Evolutionary conservation across 2,888 invertebrate species (phyloP).

Genomic region (Spicauda simplicius): DNA sequence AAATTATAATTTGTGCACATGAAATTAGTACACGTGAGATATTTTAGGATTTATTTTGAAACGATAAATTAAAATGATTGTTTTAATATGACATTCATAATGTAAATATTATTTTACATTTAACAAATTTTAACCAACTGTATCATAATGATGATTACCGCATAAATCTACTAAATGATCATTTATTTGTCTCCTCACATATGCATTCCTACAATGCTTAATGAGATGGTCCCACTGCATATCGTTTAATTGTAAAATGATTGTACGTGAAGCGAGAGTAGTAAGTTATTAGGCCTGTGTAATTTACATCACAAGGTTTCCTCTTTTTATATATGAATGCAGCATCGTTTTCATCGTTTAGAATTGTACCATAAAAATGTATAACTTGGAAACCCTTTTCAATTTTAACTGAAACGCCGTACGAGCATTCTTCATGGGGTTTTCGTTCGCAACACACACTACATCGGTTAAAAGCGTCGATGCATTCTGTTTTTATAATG

Average conservation of each 20-base stretch:
- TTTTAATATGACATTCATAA: too few relatives aligned
- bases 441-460: constrained; percentile 67
- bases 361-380: constrained; percentile 4
- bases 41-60: too few relatives aligned
- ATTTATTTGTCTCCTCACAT: too few relatives aligned
- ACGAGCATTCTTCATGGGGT: constrained; percentile 49
- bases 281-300: not conserved
- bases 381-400: constrained; percentile 37
- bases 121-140: too few relatives aligned
- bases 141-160: too few relatives aligned
- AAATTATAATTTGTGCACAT: too few relatives aligned
- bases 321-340: not conserved
- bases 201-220: too few relatives aligned
- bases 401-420: constrained; percentile 38
- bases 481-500: constrained; percentile 76
- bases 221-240: too few relatives aligned
- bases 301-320: not conserved
- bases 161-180: too few relatives aligned
- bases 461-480: constrained; percentile 72
- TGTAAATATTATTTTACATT: too few relatives aligned
- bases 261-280: not conserved
- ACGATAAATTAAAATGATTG: too few relatives aligned
- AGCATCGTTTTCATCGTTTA: not conserved
- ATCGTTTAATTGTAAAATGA: not conserved
- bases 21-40: too few relatives aligned